Evolutionary conservation across 1,140 invertebrate genomes (phyloP).

Genomic region (Drosophila willistoni): DNA sequence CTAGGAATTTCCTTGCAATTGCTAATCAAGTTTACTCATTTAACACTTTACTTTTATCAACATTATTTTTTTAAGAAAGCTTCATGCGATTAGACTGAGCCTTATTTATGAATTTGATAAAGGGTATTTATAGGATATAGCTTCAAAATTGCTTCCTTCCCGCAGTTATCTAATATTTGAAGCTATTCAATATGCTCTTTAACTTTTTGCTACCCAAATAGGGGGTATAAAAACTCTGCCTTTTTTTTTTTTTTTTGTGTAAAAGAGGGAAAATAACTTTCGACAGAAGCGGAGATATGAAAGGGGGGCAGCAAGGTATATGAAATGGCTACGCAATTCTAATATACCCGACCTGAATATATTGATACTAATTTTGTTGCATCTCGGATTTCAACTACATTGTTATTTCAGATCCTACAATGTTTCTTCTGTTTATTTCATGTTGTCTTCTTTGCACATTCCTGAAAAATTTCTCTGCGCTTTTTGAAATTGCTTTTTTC

Average conservation of each 20-base stretch:
- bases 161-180: not conserved
- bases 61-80: too few relatives aligned
- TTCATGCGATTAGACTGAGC: too few relatives aligned
- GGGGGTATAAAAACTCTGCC: not conserved
- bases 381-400: not conserved
- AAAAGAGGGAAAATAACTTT: not conserved
- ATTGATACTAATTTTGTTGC: not conserved
- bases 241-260: too few relatives aligned
- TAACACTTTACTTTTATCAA: too few relatives aligned
- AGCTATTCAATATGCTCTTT: slow-evolving; percentile 1
- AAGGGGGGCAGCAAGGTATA: not conserved
- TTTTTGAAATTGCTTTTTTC: not conserved
- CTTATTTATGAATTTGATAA: too few relatives aligned
- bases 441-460: not conserved
- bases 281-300: not conserved
- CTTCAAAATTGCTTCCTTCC: not conserved
- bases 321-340: not conserved
- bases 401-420: not conserved
- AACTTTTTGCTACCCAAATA: not conserved
- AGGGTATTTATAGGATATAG: not conserved
- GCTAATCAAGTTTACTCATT: too few relatives aligned
- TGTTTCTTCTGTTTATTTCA: not conserved
- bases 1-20: too few relatives aligned
- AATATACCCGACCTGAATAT: not conserved
- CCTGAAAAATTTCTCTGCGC: not conserved